Base-by-base conservation (phyloP, 2,113 vertebrate species). In the Cochlearius cochlearius region DNA sequence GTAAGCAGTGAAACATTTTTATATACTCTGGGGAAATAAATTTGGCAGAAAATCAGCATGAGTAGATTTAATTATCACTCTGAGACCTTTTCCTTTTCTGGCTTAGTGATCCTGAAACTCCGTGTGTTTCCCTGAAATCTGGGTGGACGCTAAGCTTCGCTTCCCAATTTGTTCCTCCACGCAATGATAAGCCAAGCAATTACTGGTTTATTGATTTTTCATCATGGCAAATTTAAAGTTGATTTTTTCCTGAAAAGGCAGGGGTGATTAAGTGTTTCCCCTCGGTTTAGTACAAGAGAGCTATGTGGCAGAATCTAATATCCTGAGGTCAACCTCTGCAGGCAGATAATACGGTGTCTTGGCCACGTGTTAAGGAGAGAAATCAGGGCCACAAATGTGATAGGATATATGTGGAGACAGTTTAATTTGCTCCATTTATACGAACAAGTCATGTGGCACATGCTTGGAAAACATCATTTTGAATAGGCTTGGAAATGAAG, bases 11-110 rank as follows among this genome's bases (percentile, higher is more conserved):
- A 98, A 98, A 98, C 99, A 98, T 98, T 99, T 98, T 98, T 98
- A 98, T 98, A 95, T 94, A 97, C 99, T 98, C 99, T 9, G 83
- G 99, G 99, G 99, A 99, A 99, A 99, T 99, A 99, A 99, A 99
- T 99, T 99, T 99, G 99, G 99, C 99, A 99, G 99, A 98, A 99
- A 99, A 99, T 99, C 99, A 99, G 99, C 99, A 98, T 97, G 98
- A 99, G 99, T 98, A 99, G 99, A 99, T 99, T 99, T 99, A 99
- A 99, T 99, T 99, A 99, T 99, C 98, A 97, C 98, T 98, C 96
- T 63, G 98, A 99, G 99, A 99, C 99, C 99, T 98, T 98, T 98
- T 86, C 98, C 97, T 98, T 98, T 98, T 94, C 95, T 97, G 97
- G 96, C 96, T 97, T 94, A 96, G 97, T 94, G 97, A 98, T 98